Evolutionary conservation across 1,140 invertebrate genomes (phyloP), one percentile per base, ranked within the genome.

Genomic region (Proctacanthus coquilletti): DNA sequence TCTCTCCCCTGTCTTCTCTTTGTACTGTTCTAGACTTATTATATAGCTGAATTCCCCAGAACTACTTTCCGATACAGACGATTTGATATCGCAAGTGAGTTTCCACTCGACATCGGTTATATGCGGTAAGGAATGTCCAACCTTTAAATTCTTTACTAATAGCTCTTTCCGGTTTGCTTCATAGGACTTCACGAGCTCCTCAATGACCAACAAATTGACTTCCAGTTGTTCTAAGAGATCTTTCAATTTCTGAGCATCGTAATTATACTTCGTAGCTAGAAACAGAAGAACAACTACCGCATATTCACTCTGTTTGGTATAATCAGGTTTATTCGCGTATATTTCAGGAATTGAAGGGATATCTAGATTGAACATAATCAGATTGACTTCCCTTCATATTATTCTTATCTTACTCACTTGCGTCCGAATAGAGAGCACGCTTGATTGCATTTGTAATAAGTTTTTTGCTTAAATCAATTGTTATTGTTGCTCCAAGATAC

Each of bases 101-200:
- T 53, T 51, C 56, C 54, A 60, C 23, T 58, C 52, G 4, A 58
- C 39, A 34, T 60, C 54, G 4, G 55, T 58, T 14, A 60, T 49
- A 25, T 56, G 55, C 2, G 55, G 48, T 23, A 56, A 52, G 27
- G 40, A 49, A 41, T 49, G 47, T 4, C 54, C 53, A 21, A 52
- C 10, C 21, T 56, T 55, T 11, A 56, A 27, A 17, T 56, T 52
- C 1, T 52, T 49, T 18, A 55, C 34, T 13, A 52, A 37, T 8
- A 60, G 34, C 4, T 54, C 46, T 30, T 48, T 53, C 25, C 47
- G 45, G 32, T 48, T 52, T 14, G 52, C 52, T 18, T 58, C 55
- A 34, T 55, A 60, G 1, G 50, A 40, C 5, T 48, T 46, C 0
- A 46, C 38, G 3, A 60, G 34, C 18, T 60, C 55, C 11, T 58